Percentiles rank a stretch among this genome's conserved stretches.
phyloP scores from a whole-genome alignment of 2,888 invertebrate genomes.

The Phragmatobia fuliginosa region DNA sequence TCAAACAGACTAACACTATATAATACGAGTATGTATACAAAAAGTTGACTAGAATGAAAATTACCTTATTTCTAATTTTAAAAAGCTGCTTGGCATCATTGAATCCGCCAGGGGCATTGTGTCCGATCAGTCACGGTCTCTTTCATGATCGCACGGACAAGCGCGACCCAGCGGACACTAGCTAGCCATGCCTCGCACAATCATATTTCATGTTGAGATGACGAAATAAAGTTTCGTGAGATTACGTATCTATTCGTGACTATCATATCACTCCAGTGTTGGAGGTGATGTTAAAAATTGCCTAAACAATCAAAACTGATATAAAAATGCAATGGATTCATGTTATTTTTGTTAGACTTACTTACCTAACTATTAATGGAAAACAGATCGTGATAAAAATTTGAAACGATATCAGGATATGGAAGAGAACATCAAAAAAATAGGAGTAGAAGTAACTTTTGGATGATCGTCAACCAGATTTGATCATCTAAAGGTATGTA shows the following conservation, averaged over 20 bases:
- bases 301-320: conserved; percentile 42
- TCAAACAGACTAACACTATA: conserved; percentile 17
- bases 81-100: conserved; percentile 58
- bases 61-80: conserved; percentile 58
- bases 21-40: conserved; percentile 25
- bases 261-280: conserved; percentile 44
- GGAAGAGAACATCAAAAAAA: background rate
- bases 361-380: too few relatives aligned
- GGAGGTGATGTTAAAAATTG: conserved; percentile 53
- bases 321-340: background rate
- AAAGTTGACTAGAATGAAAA: conserved; percentile 33
- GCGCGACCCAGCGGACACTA: conserved; percentile 45
- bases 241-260: conserved; percentile 49
- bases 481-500: background rate
- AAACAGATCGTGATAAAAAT: background rate
- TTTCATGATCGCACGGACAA: conserved; percentile 70
- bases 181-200: conserved; percentile 50
- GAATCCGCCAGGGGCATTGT: conserved; percentile 66
- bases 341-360: background rate
- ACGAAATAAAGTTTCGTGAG: conserved; percentile 70
- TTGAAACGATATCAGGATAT: background rate
- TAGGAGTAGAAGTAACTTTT: background rate
- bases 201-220: conserved; percentile 71
- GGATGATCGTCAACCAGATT: background rate
- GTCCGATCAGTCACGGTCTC: conserved; percentile 75